These are phyloP conservation scores for Anguilla japonica DNA, from an alignment of 2,113 vertebrate species.

Conservation along the genomic window DNA sequence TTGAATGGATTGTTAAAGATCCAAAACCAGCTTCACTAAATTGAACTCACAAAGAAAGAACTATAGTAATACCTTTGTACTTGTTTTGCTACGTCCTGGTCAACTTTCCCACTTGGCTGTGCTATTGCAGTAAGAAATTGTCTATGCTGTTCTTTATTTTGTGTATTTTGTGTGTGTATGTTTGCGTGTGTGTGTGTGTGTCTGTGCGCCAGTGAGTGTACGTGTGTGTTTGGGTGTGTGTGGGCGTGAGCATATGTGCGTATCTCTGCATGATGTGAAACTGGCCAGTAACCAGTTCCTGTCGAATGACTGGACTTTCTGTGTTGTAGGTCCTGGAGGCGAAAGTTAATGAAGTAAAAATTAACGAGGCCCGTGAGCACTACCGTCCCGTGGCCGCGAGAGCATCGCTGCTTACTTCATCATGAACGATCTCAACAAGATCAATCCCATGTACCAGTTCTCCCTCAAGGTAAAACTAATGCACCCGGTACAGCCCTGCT, in stretches of 20 bases:
- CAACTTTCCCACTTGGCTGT: too few species aligned
- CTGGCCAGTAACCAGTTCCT: conserved; percentile 15
- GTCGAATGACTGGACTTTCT: conserved; percentile 16
- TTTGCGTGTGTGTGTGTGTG: too few species aligned
- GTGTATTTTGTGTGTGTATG: too few species aligned
- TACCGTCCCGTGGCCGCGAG: conserved; percentile 74
- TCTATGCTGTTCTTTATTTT: too few species aligned
- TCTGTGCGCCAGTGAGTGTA: background rate
- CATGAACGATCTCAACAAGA: conserved; percentile 80
- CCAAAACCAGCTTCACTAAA: too few species aligned
- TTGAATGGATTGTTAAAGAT: too few species aligned
- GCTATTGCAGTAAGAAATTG: too few species aligned
- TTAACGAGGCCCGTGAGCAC: conserved; percentile 73
- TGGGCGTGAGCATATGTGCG: background rate
- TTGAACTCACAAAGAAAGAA: too few species aligned
- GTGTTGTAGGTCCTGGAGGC: conserved; percentile 73
- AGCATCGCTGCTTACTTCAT: conserved; percentile 79
- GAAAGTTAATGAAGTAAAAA: conserved; percentile 78
- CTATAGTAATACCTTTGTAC: too few species aligned
- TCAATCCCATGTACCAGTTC: conserved; percentile 82
- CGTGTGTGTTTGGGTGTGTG: background rate
- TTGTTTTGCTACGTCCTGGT: too few species aligned
- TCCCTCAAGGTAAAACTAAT: conserved; percentile 71
- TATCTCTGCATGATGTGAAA: background rate
- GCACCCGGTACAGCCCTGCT: conserved; percentile 6